phyloP scores from a whole-genome alignment of 2,113 vertebrate genomes.

The Dermatemys mawii region DNA sequence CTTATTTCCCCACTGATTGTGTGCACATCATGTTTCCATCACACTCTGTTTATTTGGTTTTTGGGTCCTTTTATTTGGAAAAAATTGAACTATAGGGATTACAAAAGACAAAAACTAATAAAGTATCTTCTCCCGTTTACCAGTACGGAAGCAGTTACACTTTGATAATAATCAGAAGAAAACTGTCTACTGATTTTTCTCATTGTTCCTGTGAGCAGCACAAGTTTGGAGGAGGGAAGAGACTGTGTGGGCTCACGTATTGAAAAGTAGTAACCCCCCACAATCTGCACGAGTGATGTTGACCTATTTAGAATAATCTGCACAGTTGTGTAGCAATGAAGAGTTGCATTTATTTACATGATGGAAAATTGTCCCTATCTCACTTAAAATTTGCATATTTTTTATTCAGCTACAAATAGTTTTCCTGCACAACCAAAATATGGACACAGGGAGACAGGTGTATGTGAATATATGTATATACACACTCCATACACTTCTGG shows the following conservation, averaged over 20 bases:
- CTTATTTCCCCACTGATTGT: background rate
- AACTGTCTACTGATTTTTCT: background rate
- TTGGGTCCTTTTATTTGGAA: background rate
- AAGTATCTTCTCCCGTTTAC: background rate
- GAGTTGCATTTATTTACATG: background rate
- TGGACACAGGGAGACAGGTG: background rate
- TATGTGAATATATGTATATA: background rate
- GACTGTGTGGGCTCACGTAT: too few species aligned
- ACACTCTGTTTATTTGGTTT: background rate
- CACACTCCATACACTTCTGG: background rate
- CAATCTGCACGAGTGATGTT: background rate
- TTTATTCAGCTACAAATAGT: background rate
- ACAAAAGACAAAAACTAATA: background rate
- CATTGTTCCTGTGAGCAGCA: background rate
- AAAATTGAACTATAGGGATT: fast-evolving
- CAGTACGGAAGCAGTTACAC: background rate
- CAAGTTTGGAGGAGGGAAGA: fast-evolving
- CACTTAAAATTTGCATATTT: background rate
- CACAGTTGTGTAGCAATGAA: fast-evolving
- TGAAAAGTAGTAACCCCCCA: fast-evolving
- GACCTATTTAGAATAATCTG: background rate
- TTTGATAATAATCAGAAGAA: fast-evolving
- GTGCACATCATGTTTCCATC: background rate
- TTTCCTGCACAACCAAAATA: background rate
- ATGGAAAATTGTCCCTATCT: background rate